Evolutionary conservation across 2,113 vertebrate genomes (phyloP).

Genomic region (Aptenodytes forsteri): DNA sequence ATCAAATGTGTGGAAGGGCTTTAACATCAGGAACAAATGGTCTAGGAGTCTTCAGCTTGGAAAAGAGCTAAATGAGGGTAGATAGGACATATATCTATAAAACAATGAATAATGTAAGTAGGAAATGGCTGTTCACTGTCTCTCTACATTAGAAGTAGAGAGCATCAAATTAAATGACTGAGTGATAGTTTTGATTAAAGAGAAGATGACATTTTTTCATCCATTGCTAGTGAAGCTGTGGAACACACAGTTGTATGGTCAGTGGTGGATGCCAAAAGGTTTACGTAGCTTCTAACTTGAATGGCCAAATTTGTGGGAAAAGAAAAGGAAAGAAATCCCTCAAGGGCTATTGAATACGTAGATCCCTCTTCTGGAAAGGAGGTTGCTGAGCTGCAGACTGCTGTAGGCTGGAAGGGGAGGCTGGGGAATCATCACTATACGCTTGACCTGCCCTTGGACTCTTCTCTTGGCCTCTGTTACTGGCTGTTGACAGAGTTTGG

Average conservation of each 20-base stretch:
- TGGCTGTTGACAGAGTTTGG: conserved; percentile 29
- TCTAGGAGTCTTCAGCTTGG: neutral
- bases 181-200: neutral
- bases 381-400: conserved; percentile 33
- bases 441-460: conserved; percentile 33
- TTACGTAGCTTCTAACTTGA: neutral
- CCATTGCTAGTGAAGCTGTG: neutral
- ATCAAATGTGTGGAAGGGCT: neutral
- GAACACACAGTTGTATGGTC: neutral
- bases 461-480: conserved; percentile 11
- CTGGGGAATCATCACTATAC: neutral
- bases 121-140: neutral
- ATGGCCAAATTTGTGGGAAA: neutral
- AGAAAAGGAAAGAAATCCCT: neutral
- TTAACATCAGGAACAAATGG: neutral
- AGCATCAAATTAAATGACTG: neutral
- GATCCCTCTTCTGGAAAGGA: conserved; percentile 42
- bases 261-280: neutral
- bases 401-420: neutral
- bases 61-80: neutral
- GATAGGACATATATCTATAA: neutral
- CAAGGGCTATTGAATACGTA: neutral
- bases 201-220: neutral
- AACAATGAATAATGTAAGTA: neutral
- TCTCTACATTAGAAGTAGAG: neutral